phyloP scores from a whole-genome alignment of 2,113 vertebrate genomes.

The Abramis brama region DNA sequence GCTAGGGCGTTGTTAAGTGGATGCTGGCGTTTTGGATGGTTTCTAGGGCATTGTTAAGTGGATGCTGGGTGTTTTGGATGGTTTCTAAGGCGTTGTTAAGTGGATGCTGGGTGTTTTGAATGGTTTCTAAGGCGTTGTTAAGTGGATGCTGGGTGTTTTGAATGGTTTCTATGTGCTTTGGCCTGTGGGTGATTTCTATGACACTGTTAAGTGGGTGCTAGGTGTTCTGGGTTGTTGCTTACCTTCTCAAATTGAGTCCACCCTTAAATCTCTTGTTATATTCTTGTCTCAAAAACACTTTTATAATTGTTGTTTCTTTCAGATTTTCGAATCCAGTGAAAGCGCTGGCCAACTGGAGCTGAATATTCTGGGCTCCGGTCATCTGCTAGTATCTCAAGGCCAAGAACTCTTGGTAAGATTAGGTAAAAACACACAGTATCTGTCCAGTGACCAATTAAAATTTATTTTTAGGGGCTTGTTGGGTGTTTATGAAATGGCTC shows the following conservation, averaged over 20 bases:
- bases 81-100: neutral
- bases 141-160: neutral
- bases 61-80: neutral
- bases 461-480: neutral
- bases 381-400: slow-evolving; percentile 85
- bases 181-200: neutral
- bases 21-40: neutral
- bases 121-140: neutral
- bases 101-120: neutral
- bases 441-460: neutral
- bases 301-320: slow-evolving; percentile 24
- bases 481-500: neutral
- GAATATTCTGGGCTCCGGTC: slow-evolving; percentile 82
- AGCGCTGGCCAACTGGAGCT: slow-evolving; percentile 77
- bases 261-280: neutral
- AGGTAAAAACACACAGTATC: neutral
- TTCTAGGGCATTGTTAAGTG: neutral
- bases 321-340: slow-evolving; percentile 82
- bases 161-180: too few species aligned
- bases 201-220: neutral
- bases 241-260: neutral
- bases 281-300: neutral
- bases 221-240: neutral
- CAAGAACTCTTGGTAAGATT: slow-evolving; percentile 83
- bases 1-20: neutral